Evolutionary conservation across 2,113 vertebrate genomes (phyloP).

Genomic region (Indri indri): DNA sequence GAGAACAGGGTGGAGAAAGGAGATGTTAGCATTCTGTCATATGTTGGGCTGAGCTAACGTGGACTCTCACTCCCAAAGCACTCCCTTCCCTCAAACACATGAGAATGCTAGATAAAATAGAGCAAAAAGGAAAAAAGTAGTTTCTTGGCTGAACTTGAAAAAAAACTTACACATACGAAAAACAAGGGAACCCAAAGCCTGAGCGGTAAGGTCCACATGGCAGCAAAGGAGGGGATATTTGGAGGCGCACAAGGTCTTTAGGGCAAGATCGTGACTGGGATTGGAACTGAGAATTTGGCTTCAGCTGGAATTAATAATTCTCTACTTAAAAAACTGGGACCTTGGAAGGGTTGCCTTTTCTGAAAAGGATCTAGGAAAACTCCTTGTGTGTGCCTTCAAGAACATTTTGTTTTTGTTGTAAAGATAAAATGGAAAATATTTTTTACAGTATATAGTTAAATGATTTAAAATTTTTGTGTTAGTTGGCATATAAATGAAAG

Average conservation of each 20-base stretch:
- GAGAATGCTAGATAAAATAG: background rate
- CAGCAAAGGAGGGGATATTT: background rate
- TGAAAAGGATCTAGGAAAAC: background rate
- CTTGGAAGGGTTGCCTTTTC: background rate
- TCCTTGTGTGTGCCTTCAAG: background rate
- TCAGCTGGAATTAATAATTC: background rate
- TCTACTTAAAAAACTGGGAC: background rate
- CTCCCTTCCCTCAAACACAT: background rate
- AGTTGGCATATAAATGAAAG: background rate
- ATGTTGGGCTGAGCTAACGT: background rate
- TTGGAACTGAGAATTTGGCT: conserved; percentile 1
- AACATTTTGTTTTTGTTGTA: background rate
- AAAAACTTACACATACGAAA: background rate
- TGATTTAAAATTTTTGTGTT: background rate
- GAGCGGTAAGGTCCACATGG: background rate
- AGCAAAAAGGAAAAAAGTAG: background rate
- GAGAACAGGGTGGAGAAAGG: background rate
- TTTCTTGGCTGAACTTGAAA: background rate
- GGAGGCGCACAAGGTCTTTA: background rate
- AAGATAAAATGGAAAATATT: conserved; percentile 31
- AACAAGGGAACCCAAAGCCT: background rate
- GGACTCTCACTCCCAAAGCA: background rate
- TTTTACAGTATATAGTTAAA: background rate
- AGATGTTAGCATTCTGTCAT: background rate
- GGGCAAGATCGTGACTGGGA: background rate